Conservation (phyloP, 1,140 invertebrate genomes). For the Macrostomum lignano region DNA sequence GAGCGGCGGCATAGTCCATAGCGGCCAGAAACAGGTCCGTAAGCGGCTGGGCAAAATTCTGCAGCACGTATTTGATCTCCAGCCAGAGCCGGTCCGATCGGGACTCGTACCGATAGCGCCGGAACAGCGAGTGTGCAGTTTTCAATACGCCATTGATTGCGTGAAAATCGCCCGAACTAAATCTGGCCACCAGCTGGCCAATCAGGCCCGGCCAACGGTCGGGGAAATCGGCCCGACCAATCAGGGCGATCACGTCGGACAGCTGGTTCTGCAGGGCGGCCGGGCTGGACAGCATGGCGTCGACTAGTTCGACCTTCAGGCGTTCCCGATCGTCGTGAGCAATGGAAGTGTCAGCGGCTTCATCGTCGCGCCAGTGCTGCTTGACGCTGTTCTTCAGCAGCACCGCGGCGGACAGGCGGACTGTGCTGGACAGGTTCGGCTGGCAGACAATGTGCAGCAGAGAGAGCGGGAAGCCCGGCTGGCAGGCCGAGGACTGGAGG, state of each 20-base stretch:
- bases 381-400: conserved; percentile 89
- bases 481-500: conserved; percentile 55
- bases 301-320: neutral
- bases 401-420: conserved; percentile 56
- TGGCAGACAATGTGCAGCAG: conserved; percentile 55
- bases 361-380: conserved; percentile 59
- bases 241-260: conserved; percentile 74
- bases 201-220: conserved; percentile 68
- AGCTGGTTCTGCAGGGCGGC: conserved; percentile 27
- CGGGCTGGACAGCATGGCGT: conserved; percentile 2
- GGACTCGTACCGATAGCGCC: conserved; percentile 53
- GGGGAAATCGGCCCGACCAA: conserved; percentile 72
- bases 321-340: neutral
- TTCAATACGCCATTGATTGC: conserved; percentile 72
- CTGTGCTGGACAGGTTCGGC: conserved; percentile 39
- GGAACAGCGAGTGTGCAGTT: conserved; percentile 78
- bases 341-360: conserved; percentile 4
- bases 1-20: conserved; percentile 45
- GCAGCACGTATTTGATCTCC: conserved; percentile 81
- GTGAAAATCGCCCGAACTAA: conserved; percentile 61
- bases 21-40: conserved; percentile 66
- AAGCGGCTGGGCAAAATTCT: conserved; percentile 63
- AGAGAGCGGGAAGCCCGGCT: conserved; percentile 61
- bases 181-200: conserved; percentile 62
- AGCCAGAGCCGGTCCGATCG: conserved; percentile 72